These are phyloP conservation scores for Hirtodrosophila alboralis DNA, from an alignment of 2,888 invertebrate genomes.

Conservation along the genomic window DNA sequence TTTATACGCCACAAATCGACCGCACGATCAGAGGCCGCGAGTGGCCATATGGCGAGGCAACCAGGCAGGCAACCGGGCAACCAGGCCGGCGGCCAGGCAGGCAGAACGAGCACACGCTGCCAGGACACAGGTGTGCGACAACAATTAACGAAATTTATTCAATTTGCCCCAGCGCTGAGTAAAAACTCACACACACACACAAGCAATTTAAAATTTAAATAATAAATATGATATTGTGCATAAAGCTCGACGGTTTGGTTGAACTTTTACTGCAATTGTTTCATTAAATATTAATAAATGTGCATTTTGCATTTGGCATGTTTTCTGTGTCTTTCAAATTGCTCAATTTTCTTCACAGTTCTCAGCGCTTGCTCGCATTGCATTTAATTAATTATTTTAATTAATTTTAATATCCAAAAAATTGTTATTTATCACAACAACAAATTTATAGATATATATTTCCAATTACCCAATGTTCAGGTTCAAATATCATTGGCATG, in stretches of 20 bases:
- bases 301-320: constrained; percentile 12
- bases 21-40: constrained; percentile 71
- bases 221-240: constrained; percentile 59
- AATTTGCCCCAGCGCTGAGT: constrained; percentile 62
- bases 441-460: constrained; percentile 16
- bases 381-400: constrained; percentile 13
- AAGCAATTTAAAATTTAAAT: constrained; percentile 55
- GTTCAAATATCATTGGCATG: constrained; percentile 13
- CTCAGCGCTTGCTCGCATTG: not conserved
- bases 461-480: not conserved
- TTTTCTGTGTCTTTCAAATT: constrained; percentile 20
- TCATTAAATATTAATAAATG: constrained; percentile 46
- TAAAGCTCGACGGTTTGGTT: constrained; percentile 28
- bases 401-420: constrained; percentile 31
- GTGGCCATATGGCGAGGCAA: constrained; percentile 46
- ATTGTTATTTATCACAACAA: constrained; percentile 8
- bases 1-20: constrained; percentile 79
- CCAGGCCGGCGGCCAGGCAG: constrained; percentile 3
- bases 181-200: constrained; percentile 8
- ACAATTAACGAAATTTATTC: constrained; percentile 79
- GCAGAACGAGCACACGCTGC: constrained; percentile 10
- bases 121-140: constrained; percentile 62
- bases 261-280: constrained; percentile 38
- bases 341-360: constrained; percentile 5
- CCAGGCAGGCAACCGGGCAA: not conserved